Evolutionary conservation across 2,888 invertebrate genomes (phyloP).

Genomic region (Lithophane semibrunnea): DNA sequence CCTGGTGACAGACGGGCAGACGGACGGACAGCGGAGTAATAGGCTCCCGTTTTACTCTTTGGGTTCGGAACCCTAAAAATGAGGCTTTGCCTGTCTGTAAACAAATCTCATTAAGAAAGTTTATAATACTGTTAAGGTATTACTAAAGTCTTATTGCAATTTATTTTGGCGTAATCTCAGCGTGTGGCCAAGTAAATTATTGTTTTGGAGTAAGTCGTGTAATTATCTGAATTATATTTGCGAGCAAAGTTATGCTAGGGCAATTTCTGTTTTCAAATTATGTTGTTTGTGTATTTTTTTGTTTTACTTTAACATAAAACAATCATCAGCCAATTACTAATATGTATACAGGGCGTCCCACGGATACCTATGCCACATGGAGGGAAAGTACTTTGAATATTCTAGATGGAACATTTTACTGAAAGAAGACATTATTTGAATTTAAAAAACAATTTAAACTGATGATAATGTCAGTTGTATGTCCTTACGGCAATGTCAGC

Average conservation of each 20-base stretch:
- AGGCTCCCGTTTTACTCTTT: no score
- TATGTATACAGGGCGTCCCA: no score
- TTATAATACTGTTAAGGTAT: slow-evolving; percentile 38
- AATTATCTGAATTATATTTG: slow-evolving; percentile 32
- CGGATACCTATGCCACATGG: no score
- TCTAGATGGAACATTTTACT: no score
- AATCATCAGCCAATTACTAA: background rate
- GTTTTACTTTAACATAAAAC: background rate
- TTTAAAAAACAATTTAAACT: no score
- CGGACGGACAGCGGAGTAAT: no score
- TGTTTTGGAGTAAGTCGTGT: slow-evolving; percentile 28
- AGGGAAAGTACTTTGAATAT: no score
- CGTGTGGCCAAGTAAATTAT: slow-evolving; percentile 40
- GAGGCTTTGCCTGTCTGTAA: slow-evolving; percentile 14
- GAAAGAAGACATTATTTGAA: no score
- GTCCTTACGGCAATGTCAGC: no score
- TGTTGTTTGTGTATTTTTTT: background rate
- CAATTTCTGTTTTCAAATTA: slow-evolving; percentile 11
- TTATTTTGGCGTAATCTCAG: slow-evolving; percentile 39
- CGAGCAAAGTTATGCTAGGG: background rate
- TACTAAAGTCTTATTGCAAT: slow-evolving; percentile 32
- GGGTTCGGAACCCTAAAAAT: background rate
- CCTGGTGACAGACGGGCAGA: no score
- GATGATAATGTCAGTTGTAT: no score
- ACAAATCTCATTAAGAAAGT: slow-evolving; percentile 45